These are phyloP conservation scores for Drosophila nebulosa DNA, from an alignment of 1,140 invertebrate genomes.

Conservation along the genomic window DNA sequence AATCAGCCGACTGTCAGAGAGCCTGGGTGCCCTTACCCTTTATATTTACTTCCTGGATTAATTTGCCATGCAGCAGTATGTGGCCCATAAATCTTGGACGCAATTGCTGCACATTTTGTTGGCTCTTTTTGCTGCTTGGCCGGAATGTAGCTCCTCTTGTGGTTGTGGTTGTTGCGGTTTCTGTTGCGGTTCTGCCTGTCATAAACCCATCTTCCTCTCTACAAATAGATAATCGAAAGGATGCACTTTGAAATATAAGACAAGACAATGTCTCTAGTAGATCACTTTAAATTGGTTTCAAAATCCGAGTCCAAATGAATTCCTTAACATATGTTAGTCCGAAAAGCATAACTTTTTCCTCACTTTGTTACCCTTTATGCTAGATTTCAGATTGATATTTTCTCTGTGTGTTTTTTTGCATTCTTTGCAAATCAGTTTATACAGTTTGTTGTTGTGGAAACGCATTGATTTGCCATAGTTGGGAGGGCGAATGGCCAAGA, in stretches of 20 bases:
- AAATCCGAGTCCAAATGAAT: too few species aligned
- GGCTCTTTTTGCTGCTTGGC: background rate
- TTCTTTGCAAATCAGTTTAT: background rate
- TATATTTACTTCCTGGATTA: slow-evolving; percentile 31
- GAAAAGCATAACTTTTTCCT: too few species aligned
- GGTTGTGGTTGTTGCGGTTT: slow-evolving; percentile 6
- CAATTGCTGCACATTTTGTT: slow-evolving; percentile 1
- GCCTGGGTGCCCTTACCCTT: background rate
- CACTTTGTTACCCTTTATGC: background rate
- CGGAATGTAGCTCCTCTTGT: slow-evolving; percentile 7
- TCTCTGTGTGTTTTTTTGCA: background rate
- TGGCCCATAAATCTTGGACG: slow-evolving; percentile 27
- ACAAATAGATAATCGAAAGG: background rate
- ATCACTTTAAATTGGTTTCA: too few species aligned
- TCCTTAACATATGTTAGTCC: too few species aligned
- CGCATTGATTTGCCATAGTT: slow-evolving; percentile 6
- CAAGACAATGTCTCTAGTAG: background rate
- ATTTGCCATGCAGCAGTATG: slow-evolving; percentile 32
- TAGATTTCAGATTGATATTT: background rate
- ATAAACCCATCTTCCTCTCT: background rate
- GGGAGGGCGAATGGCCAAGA: background rate
- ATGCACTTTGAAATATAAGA: background rate
- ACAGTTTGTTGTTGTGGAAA: background rate
- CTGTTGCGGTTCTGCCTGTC: background rate
- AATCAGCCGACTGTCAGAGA: background rate